Evolutionary conservation across 2,888 invertebrate genomes (phyloP).

Genomic region (Drosophila nigricruria): DNA sequence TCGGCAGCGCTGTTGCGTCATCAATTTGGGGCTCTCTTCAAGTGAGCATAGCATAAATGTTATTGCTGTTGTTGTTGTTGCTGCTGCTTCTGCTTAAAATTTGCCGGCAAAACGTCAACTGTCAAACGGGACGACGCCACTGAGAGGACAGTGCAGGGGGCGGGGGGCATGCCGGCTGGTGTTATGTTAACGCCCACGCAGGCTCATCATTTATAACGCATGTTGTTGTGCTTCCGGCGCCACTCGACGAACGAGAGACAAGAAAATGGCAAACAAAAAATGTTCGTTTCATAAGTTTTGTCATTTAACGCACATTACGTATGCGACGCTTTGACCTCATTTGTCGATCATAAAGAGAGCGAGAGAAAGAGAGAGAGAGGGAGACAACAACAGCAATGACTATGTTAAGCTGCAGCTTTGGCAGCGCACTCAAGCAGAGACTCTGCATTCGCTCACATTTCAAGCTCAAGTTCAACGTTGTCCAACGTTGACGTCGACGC

Average conservation of each 20-base stretch:
- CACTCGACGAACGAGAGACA: slow-evolving; percentile 39
- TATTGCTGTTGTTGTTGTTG: background rate
- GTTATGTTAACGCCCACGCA: slow-evolving; percentile 46
- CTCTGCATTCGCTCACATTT: slow-evolving; percentile 56
- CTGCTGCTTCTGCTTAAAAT: slow-evolving; percentile 38
- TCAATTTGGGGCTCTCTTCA: slow-evolving; percentile 56
- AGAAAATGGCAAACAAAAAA: slow-evolving; percentile 11
- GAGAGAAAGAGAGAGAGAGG: slow-evolving; percentile 49
- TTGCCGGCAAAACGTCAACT: slow-evolving; percentile 78
- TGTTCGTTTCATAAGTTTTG: slow-evolving; percentile 58
- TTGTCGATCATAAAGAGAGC: slow-evolving; percentile 55
- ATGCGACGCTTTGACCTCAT: slow-evolving; percentile 72
- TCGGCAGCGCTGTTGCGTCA: slow-evolving; percentile 62
- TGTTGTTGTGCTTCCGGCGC: slow-evolving; percentile 77
- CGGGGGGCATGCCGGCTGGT: slow-evolving; percentile 6
- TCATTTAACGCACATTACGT: slow-evolving; percentile 73
- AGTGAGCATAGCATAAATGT: slow-evolving; percentile 1
- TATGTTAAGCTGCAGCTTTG: slow-evolving; percentile 21
- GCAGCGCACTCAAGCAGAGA: slow-evolving; percentile 44
- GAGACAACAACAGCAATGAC: slow-evolving; percentile 10
- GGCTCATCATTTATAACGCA: slow-evolving; percentile 62
- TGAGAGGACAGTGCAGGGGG: background rate
- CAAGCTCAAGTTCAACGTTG: slow-evolving; percentile 78
- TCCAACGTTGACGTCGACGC: slow-evolving; percentile 17
- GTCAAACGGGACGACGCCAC: slow-evolving; percentile 67